Evolutionary conservation across 1,140 invertebrate genomes (phyloP), one percentile per base, ranked within the genome.

Genomic region (Venturia canescens): DNA sequence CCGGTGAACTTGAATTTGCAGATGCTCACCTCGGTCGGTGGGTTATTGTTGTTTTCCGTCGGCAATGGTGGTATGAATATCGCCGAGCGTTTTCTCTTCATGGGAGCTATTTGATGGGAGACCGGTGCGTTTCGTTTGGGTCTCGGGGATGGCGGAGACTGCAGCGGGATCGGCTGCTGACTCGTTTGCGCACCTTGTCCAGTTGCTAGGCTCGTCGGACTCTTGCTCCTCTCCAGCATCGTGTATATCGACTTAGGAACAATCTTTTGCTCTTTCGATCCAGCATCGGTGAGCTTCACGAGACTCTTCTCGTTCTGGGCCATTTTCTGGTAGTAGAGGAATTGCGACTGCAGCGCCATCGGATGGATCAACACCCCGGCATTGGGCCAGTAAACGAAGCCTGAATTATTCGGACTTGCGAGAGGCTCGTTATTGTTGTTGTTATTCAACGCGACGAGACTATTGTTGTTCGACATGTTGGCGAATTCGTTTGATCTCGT

Each of bases 1-100:
- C 96, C 97, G 0, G 97, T 97, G 87, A 98, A 98, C 88, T 98
- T 98, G 86, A 98, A 98, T 87, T 98, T 98, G 88, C 97, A 98
- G 87, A 98, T 98, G 89, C 96, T 97, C 60, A 96, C 96, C 89
- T 96, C 96, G 0, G 95, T 96, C 0, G 95, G 95, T 0, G 95
- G 95, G 84, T 96, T 96, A 13, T 95, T 94, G 80, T 94, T 95
- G 60, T 92, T 94, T 81, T 96, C 95, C 0, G 94, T 91, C 0
- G 95, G 95, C 89, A 96, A 94, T 0, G 96, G 96, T 0, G 96
- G 96, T 69, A 96, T 96, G 85, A 96, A 97, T 76, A 97, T 96
- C 0, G 96, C 96, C 0, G 95, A 96, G 0, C 96, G 92, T 84
- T 97, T 96, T 29, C 96, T 91, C 86, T 97, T 97, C 0, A 94